Evolutionary conservation across 2,113 vertebrate species (phyloP), one percentile per base, ranked within the genome.

Genomic region (Otus sunia): DNA sequence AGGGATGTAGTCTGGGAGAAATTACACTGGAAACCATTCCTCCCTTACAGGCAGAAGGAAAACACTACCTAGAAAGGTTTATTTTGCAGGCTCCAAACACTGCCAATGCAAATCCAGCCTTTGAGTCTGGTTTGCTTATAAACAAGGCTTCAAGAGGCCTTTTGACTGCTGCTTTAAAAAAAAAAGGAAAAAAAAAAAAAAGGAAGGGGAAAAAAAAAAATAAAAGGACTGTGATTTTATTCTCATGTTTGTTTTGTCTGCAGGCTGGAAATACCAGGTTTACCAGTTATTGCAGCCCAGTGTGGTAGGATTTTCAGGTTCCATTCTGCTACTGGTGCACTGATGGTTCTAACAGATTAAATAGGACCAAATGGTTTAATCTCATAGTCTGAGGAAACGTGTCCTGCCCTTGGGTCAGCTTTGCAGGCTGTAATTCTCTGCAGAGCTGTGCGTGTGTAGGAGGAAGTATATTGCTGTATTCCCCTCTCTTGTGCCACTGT

Each of bases 11-110:
- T 68, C 86, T 72, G 76, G 69, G 81, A 94, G 83, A 86, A 84
- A 81, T 56, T 26, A n/a, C 9, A 5, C 41, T 87, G 12, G 77
- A 85, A 94, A 89, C 80, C 81, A 87, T 94, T 72, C 58, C 83
- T 85, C 41, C 26, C 86, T 97, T 56, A 10, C 9, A 87, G 88
- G 84, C 92, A 97, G 91, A 95, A 95, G 94, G 89, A 95, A 96
- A 97, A 96, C 94, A 91, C 92, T 91, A 91, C 84, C 94, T 82
- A 89, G 95, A 97, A 97, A 96, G 91, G 94, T 95, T 97, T 97
- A 72, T 97, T 97, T 96, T 97, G 91, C 73, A 92, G 86, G 58
- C 74, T 91, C 18, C 58, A 75, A 91, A 79, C 68, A 49, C 80
- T 95, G 94, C 92, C 94, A 95, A 71, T 93, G 92, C 90, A 96